These are phyloP conservation scores for Lonchura striata DNA, from an alignment of 2,113 vertebrate genomes.

Conservation along the genomic window DNA sequence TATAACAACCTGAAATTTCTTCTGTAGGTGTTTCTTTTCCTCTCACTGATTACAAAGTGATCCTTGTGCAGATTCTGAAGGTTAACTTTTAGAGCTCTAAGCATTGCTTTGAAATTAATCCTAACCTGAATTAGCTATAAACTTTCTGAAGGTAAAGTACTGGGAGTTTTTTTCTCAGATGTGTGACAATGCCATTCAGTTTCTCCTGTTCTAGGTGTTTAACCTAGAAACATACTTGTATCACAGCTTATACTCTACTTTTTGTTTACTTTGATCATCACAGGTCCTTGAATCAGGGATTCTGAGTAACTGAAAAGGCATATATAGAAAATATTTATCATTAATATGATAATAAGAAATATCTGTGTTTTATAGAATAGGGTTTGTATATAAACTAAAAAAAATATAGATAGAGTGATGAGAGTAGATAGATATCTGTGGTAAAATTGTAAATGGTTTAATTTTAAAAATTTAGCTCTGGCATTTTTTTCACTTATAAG, in stretches of 20 bases:
- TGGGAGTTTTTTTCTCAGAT: not conserved
- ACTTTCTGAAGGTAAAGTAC: not conserved
- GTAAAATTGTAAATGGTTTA: not conserved
- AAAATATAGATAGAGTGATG: not conserved
- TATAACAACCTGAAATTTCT: not conserved
- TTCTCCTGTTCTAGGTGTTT: not conserved
- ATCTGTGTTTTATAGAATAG: accelerated
- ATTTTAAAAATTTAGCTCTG: not conserved
- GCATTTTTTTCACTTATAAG: not conserved
- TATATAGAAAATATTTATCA: not conserved
- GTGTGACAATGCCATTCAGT: not conserved
- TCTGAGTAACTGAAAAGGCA: not conserved
- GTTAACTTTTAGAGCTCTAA: not conserved
- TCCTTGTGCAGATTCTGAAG: not conserved
- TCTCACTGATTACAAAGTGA: not conserved
- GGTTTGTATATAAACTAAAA: not conserved
- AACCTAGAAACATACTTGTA: not conserved
- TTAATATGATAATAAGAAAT: not conserved
- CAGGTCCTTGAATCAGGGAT: not conserved
- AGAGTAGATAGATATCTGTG: not conserved
- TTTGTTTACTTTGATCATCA: not conserved
- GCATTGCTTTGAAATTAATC: not conserved
- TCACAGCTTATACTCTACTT: not conserved
- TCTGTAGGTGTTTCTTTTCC: not conserved
- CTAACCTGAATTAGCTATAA: not conserved